Conservation (phyloP, 2,888 invertebrate species). For the Tetrapedia diversipes region DNA sequence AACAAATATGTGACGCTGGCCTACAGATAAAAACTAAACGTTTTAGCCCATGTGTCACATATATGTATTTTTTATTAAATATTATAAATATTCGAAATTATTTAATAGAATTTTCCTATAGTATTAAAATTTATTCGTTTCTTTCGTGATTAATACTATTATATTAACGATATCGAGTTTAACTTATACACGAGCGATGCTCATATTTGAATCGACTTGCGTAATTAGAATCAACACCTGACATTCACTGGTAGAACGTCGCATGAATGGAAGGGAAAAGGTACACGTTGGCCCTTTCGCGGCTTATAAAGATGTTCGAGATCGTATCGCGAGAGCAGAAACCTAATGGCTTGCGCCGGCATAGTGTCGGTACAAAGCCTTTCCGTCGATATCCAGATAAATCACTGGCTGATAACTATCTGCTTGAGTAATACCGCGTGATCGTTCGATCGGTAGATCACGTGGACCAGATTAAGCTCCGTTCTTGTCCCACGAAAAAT, state of each 20-base stretch:
- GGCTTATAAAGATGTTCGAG: slow-evolving; percentile 70
- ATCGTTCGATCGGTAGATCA: slow-evolving; percentile 53
- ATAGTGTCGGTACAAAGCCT: slow-evolving; percentile 57
- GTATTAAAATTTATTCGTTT: too few species aligned
- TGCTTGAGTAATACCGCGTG: slow-evolving; percentile 53
- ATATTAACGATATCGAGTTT: too few species aligned
- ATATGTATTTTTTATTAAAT: too few species aligned
- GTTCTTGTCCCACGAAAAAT: not conserved
- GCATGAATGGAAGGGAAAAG: slow-evolving; percentile 27
- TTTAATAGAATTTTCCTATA: too few species aligned
- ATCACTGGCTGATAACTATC: slow-evolving; percentile 64
- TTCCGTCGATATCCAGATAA: slow-evolving; percentile 65
- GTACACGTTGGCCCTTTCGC: slow-evolving; percentile 47
- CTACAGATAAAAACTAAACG: too few species aligned
- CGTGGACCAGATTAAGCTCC: slow-evolving; percentile 20
- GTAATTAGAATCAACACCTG: slow-evolving; percentile 24
- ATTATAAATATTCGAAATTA: too few species aligned
- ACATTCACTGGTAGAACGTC: slow-evolving; percentile 2
- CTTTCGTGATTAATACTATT: too few species aligned
- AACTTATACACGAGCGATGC: not conserved
- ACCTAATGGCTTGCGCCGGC: slow-evolving; percentile 62
- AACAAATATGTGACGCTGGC: too few species aligned
- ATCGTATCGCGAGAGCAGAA: slow-evolving; percentile 65
- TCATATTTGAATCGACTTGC: not conserved
- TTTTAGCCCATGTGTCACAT: too few species aligned